These are phyloP conservation scores for Sebastes aleutianus DNA, from an alignment of 2,797 vertebrate species.

Conservation along the genomic window DNA sequence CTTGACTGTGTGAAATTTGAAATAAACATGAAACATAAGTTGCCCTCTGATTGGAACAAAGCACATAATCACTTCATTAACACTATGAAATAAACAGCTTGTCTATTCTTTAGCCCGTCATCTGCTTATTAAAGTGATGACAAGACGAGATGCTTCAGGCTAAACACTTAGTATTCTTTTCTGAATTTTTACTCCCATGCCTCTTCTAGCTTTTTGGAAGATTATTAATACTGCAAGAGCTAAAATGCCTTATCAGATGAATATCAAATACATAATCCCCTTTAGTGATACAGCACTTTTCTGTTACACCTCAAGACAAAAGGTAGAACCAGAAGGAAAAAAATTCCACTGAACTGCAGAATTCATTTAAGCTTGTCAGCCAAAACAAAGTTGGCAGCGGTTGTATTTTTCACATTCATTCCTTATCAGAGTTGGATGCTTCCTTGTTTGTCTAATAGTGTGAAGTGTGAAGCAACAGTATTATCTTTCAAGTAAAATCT, in stretches of 20 bases:
- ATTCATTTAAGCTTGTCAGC: not conserved
- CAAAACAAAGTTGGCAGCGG: not conserved
- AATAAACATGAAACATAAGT: not conserved
- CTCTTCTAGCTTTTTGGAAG: not conserved
- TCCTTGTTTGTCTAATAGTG: not conserved
- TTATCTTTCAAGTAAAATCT: slow-evolving; percentile 8
- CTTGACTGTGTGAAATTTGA: not conserved
- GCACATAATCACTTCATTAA: not conserved
- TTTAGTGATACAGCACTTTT: not conserved
- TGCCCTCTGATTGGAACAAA: not conserved
- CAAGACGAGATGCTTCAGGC: not conserved
- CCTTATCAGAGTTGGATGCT: not conserved
- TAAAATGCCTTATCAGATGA: not conserved
- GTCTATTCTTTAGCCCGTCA: too few species aligned
- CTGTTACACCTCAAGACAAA: not conserved
- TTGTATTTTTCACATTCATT: not conserved
- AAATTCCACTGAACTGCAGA: not conserved
- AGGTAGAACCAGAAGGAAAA: not conserved
- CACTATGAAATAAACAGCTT: not conserved
- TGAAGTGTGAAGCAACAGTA: not conserved
- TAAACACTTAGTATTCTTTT: not conserved
- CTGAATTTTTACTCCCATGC: not conserved
- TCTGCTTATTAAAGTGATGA: not conserved
- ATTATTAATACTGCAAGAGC: not conserved
- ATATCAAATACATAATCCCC: not conserved